Conservation (phyloP, 2,797 vertebrate genomes). For the Lithobates pipiens region DNA sequence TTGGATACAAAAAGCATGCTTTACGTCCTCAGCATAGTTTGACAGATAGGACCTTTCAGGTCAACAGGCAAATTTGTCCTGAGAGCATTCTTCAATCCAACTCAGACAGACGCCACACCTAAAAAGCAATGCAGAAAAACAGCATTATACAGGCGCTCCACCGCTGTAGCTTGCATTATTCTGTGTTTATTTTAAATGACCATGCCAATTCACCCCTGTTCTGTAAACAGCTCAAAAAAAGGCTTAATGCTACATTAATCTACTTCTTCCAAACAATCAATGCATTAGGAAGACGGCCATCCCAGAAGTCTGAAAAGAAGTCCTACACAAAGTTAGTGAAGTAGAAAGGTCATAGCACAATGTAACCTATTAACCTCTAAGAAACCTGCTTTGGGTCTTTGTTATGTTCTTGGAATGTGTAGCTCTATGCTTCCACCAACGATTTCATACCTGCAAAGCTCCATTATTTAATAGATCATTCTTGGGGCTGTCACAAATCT, state of each 20-base stretch:
- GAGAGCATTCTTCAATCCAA: conserved; percentile 45
- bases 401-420: conserved; percentile 18
- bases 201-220: conserved; percentile 63
- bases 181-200: conserved; percentile 62
- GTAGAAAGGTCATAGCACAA: conserved; percentile 56
- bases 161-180: conserved; percentile 58
- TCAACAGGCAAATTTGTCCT: conserved; percentile 56
- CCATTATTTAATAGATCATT: conserved; percentile 21
- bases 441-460: conserved; percentile 40
- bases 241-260: conserved; percentile 68
- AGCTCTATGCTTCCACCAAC: conserved; percentile 24
- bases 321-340: conserved; percentile 55
- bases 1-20: conserved; percentile 23
- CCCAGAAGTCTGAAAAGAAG: conserved; percentile 45
- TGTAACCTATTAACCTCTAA: conserved; percentile 50
- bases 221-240: conserved; percentile 67
- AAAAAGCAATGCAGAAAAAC: conserved; percentile 36
- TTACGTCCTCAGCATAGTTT: conserved; percentile 32
- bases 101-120: conserved; percentile 27
- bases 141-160: conserved; percentile 62
- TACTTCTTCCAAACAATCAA: conserved; percentile 64
- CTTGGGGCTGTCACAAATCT: conserved; percentile 13
- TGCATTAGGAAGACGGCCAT: conserved; percentile 52
- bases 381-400: conserved; percentile 37
- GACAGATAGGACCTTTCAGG: conserved; percentile 44